A percentile compares a stretch with the other conserved stretches of the same genome.
phyloP scores from a whole-genome alignment of 2,888 invertebrate genomes.

The Rotaria macrura region DNA sequence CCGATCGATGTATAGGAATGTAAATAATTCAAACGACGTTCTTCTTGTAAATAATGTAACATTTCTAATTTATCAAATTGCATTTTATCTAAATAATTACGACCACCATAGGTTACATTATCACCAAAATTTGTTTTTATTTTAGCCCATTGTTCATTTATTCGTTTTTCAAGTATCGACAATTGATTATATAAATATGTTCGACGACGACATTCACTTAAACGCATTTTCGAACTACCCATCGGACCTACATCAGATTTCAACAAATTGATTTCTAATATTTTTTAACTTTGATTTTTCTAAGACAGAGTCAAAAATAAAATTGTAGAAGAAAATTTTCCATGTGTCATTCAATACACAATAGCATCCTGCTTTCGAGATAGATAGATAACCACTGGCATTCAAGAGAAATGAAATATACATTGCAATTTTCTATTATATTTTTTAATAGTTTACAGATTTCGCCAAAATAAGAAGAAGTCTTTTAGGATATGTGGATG shows the following conservation, averaged over 20 bases:
- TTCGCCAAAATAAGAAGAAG: too few species aligned
- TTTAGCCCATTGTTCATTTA: conserved; percentile 8
- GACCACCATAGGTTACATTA: conserved; percentile 39
- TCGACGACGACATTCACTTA: conserved; percentile 45
- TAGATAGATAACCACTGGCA: too few species aligned
- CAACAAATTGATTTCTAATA: not conserved
- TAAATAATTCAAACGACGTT: conserved; percentile 36
- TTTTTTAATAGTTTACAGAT: too few species aligned
- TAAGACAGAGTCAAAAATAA: too few species aligned
- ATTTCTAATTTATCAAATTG: conserved; percentile 50
- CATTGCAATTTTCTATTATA: too few species aligned
- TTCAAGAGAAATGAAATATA: too few species aligned
- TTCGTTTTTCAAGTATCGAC: conserved; percentile 24
- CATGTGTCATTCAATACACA: too few species aligned
- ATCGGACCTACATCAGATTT: conserved; percentile 40
- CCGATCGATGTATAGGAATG: not conserved
- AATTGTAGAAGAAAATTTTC: too few species aligned
- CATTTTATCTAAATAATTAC: conserved; percentile 49
- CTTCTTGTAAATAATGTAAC: conserved; percentile 50
- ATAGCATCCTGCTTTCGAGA: too few species aligned
- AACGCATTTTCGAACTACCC: conserved; percentile 43
- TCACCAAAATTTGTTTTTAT: conserved; percentile 25
- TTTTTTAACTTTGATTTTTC: not conserved
- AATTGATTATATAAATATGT: conserved; percentile 40
- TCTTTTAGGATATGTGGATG: too few species aligned